Conservation (phyloP, 2,888 invertebrate genomes). For the Lasius fuliginosus region DNA sequence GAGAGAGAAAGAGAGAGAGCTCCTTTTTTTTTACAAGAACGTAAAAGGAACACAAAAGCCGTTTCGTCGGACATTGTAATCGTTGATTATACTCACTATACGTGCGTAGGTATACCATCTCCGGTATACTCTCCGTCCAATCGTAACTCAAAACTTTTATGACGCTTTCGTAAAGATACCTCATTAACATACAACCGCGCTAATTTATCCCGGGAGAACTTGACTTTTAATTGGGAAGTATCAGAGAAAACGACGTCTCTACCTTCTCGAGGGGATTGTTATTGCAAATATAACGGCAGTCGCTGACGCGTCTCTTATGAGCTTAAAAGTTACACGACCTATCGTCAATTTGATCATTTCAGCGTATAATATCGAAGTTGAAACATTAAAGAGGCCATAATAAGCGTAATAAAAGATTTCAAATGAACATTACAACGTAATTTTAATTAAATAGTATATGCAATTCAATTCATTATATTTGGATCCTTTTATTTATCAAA, state of each 20-base stretch:
- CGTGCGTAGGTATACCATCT: constrained; percentile 52
- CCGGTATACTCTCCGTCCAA: constrained; percentile 55
- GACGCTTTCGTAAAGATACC: constrained; percentile 72
- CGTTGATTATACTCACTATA: constrained; percentile 50
- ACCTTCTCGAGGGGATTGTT: constrained; percentile 12
- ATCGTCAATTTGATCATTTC: not conserved
- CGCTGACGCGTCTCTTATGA: not conserved
- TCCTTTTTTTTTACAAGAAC: constrained; percentile 34
- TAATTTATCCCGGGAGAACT: constrained; percentile 67
- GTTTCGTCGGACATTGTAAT: constrained; percentile 50
- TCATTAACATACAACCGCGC: constrained; percentile 73
- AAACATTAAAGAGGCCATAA: not conserved
- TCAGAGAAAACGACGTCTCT: constrained; percentile 46
- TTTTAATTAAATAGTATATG: not conserved
- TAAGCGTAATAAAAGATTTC: not conserved
- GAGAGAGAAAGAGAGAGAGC: constrained; percentile 35
- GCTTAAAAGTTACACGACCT: not conserved
- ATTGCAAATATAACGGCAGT: constrained; percentile 4
- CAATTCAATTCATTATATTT: not conserved
- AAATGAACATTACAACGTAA: not conserved
- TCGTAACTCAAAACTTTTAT: constrained; percentile 75
- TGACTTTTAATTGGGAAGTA: constrained; percentile 64
- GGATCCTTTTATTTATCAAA: not conserved
- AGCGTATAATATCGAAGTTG: not conserved
- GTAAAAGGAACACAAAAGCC: constrained; percentile 44